phyloP scores from a whole-genome alignment of 92 coral and sea anemone species.

The Siderastrea radians region DNA sequence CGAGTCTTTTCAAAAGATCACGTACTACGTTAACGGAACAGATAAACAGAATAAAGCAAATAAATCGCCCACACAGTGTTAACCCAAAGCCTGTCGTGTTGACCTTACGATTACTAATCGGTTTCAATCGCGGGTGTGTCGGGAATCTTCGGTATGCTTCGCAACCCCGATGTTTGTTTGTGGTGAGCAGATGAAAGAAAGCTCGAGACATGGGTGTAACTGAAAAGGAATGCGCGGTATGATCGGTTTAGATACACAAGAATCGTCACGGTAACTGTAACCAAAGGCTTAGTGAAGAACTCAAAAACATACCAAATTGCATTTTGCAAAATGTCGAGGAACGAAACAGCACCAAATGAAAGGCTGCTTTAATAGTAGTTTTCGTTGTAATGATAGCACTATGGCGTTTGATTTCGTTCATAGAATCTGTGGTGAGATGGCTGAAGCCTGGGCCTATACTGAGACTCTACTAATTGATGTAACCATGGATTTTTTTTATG shows the following conservation, averaged over 20 bases:
- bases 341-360: neutral
- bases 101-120: constrained; percentile 35
- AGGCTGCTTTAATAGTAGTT: neutral
- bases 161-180: constrained; percentile 61
- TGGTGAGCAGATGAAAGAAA: constrained; percentile 59
- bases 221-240: constrained; percentile 39
- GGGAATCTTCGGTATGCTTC: constrained; percentile 74
- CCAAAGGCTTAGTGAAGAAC: too few species aligned
- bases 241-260: constrained; percentile 4
- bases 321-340: neutral
- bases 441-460: too few species aligned
- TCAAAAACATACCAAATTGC: too few species aligned
- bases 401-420: too few species aligned
- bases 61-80: neutral
- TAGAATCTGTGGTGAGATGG: too few species aligned
- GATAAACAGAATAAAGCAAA: neutral
- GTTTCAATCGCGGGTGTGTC: constrained; percentile 71
- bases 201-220: constrained; percentile 71
- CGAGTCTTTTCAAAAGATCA: neutral
- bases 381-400: too few species aligned
- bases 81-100: constrained; percentile 7
- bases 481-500: too few species aligned
- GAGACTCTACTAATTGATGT: too few species aligned
- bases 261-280: neutral
- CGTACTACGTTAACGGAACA: neutral